Conservation (phyloP, 2,797 vertebrate genomes). For the Periparus ater region DNA sequence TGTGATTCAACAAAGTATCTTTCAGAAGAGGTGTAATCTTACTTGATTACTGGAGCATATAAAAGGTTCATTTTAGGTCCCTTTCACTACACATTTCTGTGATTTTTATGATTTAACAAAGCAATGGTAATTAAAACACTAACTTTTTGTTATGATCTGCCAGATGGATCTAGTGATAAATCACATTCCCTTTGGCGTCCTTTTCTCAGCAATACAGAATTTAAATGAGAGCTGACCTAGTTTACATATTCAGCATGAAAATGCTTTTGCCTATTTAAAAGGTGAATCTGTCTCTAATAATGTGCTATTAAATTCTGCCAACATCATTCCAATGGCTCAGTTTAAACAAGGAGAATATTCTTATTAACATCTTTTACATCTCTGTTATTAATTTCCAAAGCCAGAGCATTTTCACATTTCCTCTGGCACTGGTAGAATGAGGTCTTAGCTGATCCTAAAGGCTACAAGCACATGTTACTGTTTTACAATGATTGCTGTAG, state of each 20-base stretch:
- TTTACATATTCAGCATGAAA: neutral
- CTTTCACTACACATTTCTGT: neutral
- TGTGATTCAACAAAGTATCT: neutral
- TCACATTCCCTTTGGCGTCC: neutral
- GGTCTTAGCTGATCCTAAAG: neutral
- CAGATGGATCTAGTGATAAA: constrained; percentile 32
- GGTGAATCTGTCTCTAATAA: neutral
- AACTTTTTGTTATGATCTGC: neutral
- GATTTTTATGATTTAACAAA: constrained; percentile 19
- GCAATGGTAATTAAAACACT: constrained; percentile 27
- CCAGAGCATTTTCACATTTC: neutral
- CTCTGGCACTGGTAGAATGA: neutral
- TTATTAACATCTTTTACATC: neutral
- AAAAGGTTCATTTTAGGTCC: neutral
- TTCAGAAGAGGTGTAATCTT: neutral
- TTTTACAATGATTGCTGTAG: neutral
- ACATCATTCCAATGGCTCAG: neutral
- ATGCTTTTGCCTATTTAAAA: neutral
- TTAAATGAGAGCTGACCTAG: neutral
- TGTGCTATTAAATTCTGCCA: neutral
- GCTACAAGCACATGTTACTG: neutral
- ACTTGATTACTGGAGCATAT: neutral
- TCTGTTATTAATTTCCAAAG: neutral
- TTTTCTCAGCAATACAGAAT: neutral
- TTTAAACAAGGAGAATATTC: neutral